Evolutionary conservation across 2,888 invertebrate genomes (phyloP), one percentile per base, ranked within the genome.

Genomic region (Theristus sp.): DNA sequence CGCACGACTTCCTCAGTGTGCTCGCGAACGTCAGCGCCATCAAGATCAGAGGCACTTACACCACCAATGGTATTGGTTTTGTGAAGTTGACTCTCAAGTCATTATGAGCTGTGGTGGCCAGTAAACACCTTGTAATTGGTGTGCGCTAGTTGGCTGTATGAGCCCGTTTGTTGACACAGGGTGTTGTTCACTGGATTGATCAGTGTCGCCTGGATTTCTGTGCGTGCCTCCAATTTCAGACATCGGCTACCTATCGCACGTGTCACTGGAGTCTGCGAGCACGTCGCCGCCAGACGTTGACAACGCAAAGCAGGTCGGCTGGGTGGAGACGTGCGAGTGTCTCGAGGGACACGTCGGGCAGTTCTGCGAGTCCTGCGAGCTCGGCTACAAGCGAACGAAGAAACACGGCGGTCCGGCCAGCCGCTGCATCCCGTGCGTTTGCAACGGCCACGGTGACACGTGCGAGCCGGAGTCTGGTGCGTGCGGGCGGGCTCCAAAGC

Each of bases 311-410:
- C 81, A 85, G 0, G 93, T 91, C 0, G 83, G 84, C 55, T 94
- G 93, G 93, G 85, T 96, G 28, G 96, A 96, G 75, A 84, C 85
- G 70, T 96, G 96, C 72, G 83, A 85, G 1, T 96, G 96, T 71
- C 88, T 88, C 0, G 86, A 77, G 52, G 81, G 54, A 27, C 54
- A 54, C 56, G 30, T 28, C 10, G 90, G 94, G 0, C 91, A 94
- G 75, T 93, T 88, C 75, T 98, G 98, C 71, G 96, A 99, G 75
- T 89, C 89, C 1, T 99, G 98, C 73, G 87, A 87, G 0, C 88
- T 93, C 0, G 94, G 94, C 1, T 98, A 83, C 56, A 28, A 56
- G 74, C 84, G 90, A 57, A 89, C 96, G 67, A 87, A 87, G 65
- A 88, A 89, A 0, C 84, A 88, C 0, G 90, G 93, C 0, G 94